Conservation (phyloP, 1,140 invertebrate genomes). For the Pinna nobilis region DNA sequence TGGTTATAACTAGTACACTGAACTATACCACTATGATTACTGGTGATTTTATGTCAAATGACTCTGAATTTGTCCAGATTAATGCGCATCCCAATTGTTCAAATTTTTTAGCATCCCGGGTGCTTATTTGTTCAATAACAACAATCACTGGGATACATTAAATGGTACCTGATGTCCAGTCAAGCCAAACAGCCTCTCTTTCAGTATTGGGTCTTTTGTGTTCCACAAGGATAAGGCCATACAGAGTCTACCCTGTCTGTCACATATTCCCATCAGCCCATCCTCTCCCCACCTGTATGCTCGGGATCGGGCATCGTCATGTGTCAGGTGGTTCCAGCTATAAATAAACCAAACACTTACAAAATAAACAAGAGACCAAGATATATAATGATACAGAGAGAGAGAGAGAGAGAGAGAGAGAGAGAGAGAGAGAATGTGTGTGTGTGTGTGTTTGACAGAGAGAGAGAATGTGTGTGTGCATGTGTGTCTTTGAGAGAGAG, state of each 20-base stretch:
- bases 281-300: constrained; percentile 76
- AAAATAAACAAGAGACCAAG: neutral
- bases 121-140: no score
- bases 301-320: constrained; percentile 70
- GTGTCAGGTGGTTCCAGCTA: constrained; percentile 74
- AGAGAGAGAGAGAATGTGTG: neutral
- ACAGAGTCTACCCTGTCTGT: constrained; percentile 72
- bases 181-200: constrained; percentile 75
- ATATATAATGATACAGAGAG: no score
- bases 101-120: no score
- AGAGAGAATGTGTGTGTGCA: no score
- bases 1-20: no score
- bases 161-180: constrained; percentile 72
- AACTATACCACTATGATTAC: neutral
- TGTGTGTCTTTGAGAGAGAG: no score
- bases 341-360: constrained; percentile 24
- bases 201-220: constrained; percentile 72
- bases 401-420: neutral
- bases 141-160: no score
- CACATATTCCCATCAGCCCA: constrained; percentile 73
- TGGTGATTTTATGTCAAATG: no score
- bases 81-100: no score
- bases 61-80: no score
- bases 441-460: no score
- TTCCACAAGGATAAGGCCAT: constrained; percentile 74